Conservation (phyloP, 2,888 invertebrate species). For the Lithophane socia region DNA sequence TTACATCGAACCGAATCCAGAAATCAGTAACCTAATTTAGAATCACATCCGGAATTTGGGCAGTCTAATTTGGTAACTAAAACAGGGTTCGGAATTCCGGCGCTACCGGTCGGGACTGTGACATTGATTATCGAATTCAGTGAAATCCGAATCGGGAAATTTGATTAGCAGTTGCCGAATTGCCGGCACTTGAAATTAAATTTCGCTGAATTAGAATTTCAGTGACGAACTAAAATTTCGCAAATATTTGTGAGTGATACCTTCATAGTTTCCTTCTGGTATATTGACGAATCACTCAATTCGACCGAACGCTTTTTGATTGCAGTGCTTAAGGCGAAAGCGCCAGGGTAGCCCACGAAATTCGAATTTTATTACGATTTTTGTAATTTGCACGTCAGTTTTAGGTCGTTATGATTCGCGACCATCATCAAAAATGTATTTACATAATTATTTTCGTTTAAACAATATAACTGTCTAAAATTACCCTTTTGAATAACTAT, state of each 20-base stretch:
- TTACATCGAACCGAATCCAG: constrained; percentile 16
- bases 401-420: too few species aligned
- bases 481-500: too few species aligned
- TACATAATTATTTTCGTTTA: too few species aligned
- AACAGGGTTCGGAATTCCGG: constrained; percentile 3
- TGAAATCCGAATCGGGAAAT: constrained; percentile 26
- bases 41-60: not conserved
- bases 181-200: constrained; percentile 15
- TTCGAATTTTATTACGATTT: too few species aligned
- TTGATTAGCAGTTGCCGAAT: constrained; percentile 14
- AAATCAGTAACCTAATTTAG: constrained; percentile 13
- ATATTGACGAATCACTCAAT: not conserved
- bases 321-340: too few species aligned
- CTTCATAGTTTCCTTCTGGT: not conserved
- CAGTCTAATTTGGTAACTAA: constrained; percentile 21
- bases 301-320: too few species aligned
- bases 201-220: constrained; percentile 14
- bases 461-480: too few species aligned
- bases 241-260: constrained; percentile 18
- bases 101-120: not conserved
- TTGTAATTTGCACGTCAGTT: too few species aligned
- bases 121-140: constrained; percentile 30
- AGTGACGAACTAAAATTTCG: not conserved
- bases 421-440: too few species aligned
- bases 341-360: too few species aligned